Evolutionary conservation across 2,113 vertebrate genomes (phyloP).

Genomic region (Thalassarche chlororhynchos): DNA sequence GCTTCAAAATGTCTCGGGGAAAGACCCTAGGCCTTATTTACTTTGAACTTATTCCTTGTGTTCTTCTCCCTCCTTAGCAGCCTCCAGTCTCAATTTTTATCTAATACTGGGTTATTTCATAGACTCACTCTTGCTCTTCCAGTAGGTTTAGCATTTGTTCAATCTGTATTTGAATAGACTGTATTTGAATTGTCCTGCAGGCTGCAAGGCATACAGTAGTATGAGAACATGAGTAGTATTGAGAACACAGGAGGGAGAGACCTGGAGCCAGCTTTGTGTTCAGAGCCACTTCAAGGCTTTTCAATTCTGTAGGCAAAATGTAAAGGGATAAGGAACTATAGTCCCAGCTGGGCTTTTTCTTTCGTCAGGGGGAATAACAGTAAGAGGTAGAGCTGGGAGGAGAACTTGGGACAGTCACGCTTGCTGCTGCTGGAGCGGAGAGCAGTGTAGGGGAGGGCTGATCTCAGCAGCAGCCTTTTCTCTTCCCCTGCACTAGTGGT

Average conservation of each 20-base stretch:
- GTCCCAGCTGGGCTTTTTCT: neutral
- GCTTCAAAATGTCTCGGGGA: neutral
- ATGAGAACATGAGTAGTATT: too few species aligned
- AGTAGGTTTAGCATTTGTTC: neutral
- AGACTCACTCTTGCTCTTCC: neutral
- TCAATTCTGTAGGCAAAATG: neutral
- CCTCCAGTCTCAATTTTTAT: neutral
- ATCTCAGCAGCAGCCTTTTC: neutral
- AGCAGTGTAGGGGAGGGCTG: neutral
- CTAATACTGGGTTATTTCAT: neutral
- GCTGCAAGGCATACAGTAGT: neutral
- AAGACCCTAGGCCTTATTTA: neutral
- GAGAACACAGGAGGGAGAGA: neutral
- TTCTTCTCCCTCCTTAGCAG: neutral
- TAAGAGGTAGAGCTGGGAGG: neutral
- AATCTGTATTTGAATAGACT: neutral
- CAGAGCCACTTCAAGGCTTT: neutral
- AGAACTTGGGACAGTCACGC: neutral
- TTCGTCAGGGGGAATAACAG: neutral
- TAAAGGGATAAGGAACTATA: neutral
- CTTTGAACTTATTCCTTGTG: neutral
- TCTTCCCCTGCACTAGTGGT: neutral
- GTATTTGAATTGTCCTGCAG: neutral
- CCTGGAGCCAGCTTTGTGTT: slow-evolving; percentile 1
- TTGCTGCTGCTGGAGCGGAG: neutral